A percentile compares a stretch with the other conserved stretches of the same genome.
Conservation (phyloP, 2,797 vertebrate species). For the Vespertilio murinus region DNA sequence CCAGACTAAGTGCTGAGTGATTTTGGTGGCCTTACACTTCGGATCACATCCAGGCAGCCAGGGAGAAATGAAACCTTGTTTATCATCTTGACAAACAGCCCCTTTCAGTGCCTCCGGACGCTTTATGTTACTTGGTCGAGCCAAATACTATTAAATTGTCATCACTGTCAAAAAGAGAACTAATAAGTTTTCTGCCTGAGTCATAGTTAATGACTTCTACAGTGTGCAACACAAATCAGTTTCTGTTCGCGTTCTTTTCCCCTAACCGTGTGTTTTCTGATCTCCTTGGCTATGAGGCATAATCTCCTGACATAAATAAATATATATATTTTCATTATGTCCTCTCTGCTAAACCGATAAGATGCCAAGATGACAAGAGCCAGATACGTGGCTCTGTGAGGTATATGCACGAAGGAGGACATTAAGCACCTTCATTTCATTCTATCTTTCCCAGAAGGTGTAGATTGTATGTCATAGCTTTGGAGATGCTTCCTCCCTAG, state of each 20-base stretch:
- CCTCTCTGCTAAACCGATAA: constrained; percentile 77
- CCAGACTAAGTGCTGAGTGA: constrained; percentile 85
- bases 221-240: constrained; percentile 81
- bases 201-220: constrained; percentile 84
- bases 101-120: constrained; percentile 80
- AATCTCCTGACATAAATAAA: constrained; percentile 80
- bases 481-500: constrained; percentile 60
- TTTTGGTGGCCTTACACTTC: constrained; percentile 84
- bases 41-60: constrained; percentile 82
- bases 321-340: constrained; percentile 83
- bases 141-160: constrained; percentile 87
- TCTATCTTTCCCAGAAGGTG: constrained; percentile 63
- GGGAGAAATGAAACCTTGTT: constrained; percentile 85
- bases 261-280: constrained; percentile 78
- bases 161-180: constrained; percentile 84
- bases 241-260: constrained; percentile 75
- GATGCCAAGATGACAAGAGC: constrained; percentile 70
- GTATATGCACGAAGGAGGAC: constrained; percentile 33
- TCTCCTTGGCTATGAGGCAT: constrained; percentile 64
- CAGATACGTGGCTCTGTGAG: constrained; percentile 66
- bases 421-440: constrained; percentile 65
- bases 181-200: constrained; percentile 82
- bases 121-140: constrained; percentile 80
- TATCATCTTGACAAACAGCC: constrained; percentile 87
- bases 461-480: constrained; percentile 60